Conservation (phyloP, 2,113 vertebrate species). For the Nothoprocta pentlandii region DNA sequence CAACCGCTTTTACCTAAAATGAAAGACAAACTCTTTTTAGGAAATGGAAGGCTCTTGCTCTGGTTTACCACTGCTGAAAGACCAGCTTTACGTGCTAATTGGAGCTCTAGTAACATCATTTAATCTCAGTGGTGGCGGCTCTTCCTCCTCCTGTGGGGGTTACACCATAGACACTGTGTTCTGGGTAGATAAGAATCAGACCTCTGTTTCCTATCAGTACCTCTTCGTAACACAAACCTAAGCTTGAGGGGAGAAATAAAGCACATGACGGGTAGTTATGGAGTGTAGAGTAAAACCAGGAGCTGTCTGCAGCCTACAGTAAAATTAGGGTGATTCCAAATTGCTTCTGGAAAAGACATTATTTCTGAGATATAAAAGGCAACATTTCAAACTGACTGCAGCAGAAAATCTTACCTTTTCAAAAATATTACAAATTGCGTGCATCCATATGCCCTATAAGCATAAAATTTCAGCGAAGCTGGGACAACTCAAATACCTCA, state of each 20-base stretch:
- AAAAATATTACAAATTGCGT: neutral
- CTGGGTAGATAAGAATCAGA: neutral
- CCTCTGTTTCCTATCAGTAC: neutral
- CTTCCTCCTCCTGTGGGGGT: neutral
- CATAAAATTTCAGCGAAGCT: conserved; percentile 6
- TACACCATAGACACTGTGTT: neutral
- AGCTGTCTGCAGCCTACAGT: neutral
- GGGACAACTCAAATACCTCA: neutral
- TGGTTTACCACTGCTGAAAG: neutral
- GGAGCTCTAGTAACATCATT: neutral
- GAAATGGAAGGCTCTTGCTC: neutral
- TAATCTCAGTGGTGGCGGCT: neutral
- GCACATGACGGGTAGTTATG: neutral
- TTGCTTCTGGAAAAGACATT: conserved; percentile 29
- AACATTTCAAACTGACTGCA: neutral
- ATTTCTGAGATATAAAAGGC: neutral
- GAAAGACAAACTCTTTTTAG: neutral
- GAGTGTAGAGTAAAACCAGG: neutral
- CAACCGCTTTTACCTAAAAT: neutral
- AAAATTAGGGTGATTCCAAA: conserved; percentile 38
- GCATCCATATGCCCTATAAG: neutral
- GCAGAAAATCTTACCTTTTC: conserved; percentile 24
- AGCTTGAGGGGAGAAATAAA: neutral
- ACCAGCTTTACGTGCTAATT: neutral
- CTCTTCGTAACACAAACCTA: neutral